Evolutionary conservation across 1,140 invertebrate species (phyloP).

Genomic region (Drosophila melanogaster): DNA sequence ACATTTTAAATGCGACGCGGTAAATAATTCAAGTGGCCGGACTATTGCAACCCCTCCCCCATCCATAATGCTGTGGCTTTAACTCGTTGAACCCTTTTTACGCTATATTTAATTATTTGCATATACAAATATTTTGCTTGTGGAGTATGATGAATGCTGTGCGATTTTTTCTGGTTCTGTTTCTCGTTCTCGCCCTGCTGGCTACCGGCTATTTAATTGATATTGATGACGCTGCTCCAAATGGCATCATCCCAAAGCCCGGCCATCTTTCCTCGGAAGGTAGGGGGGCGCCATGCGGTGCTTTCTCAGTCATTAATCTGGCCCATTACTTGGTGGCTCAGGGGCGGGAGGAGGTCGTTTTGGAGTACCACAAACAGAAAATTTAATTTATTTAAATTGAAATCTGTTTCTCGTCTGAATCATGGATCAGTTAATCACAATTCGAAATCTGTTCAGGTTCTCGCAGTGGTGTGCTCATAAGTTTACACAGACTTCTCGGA

Average conservation of each 20-base stretch:
- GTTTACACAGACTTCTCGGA: conserved; percentile 30
- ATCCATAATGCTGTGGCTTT: conserved; percentile 6
- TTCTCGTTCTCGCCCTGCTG: conserved; percentile 22
- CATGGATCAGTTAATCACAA: conserved; percentile 47
- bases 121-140: conserved; percentile 49
- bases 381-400: conserved; percentile 62
- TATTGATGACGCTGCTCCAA: conserved; percentile 66
- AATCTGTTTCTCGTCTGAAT: conserved; percentile 44
- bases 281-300: conserved; percentile 22
- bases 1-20: conserved; percentile 30
- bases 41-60: conserved; percentile 1
- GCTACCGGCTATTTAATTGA: conserved; percentile 69
- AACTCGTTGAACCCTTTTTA: conserved; percentile 38
- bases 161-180: conserved; percentile 34
- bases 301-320: conserved; percentile 57
- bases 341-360: conserved; percentile 3
- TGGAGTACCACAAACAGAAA: conserved; percentile 39
- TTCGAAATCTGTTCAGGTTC: conserved; percentile 42
- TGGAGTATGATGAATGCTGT: conserved; percentile 48
- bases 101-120: conserved; percentile 54
- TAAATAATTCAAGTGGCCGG: conserved; percentile 38
- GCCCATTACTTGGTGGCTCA: conserved; percentile 41
- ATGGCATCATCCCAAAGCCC: conserved; percentile 21
- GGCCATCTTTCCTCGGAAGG: conserved; percentile 6
- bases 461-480: conserved; percentile 9